Evolutionary conservation across 2,797 vertebrate genomes (phyloP), one percentile per base, ranked within the genome.

Genomic region (Neosilurus mollespiculum): DNA sequence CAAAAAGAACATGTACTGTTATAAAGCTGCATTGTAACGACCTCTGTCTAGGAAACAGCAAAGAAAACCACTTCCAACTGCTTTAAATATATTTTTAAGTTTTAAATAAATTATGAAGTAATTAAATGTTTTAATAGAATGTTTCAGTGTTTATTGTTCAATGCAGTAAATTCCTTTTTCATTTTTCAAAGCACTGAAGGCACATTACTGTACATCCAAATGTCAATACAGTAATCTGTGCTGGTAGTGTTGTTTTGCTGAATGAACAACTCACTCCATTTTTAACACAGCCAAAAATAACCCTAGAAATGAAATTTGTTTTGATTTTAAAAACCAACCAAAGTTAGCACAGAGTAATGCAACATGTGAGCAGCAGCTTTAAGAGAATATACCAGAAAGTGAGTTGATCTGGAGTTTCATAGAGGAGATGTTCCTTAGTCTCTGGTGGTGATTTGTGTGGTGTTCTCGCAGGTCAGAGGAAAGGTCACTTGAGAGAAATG

Each of bases 391-490:
- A 81, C 80, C 11, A 22, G 78, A 75, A 53, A 73, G 73, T 66
- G 67, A 86, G 71, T 77, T 37, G 65, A 70, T 75, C 78, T 69
- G 80, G 26, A 43, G 22, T 84, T 83, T 85, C 53, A 86, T 85
- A 81, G 81, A 54, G 62, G 67, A 85, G 75, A 67, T 72, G 76
- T 81, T 78, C 77, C 66, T 73, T 81, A 77, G 83, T 88, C 70
- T 83, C 83, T 73, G 64, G 67, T 76, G 83, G 62, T 56, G 43
- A 62, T 83, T 84, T 87, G 67, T 86, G 72, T 72, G 83, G 67
- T 75, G 83, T 78, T 83, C 83, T 86, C 58, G 6, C 85, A 75
- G 86, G 80, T 87, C 85, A 82, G 76, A 73, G 59, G 69, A 80
- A 69, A 86, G 83, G 82, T 82, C 78, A 24, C 24, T 34, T 43